Base-by-base conservation (phyloP, 2,113 vertebrate genomes). In the Excalfactoria chinensis region DNA sequence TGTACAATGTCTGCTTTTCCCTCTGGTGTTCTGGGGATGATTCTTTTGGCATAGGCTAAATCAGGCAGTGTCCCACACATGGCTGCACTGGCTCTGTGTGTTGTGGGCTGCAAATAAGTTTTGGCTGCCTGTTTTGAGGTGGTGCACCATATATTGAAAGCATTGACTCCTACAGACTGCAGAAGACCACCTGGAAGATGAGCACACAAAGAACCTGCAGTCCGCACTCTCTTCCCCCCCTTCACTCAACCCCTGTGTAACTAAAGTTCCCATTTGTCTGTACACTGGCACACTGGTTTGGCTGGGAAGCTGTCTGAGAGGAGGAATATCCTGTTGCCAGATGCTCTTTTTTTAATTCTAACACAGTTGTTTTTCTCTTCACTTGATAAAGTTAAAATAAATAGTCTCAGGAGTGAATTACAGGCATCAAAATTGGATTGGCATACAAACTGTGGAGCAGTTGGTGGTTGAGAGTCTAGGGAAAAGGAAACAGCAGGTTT, bases 321-420 rank as follows among this genome's bases (percentile, higher is more conserved):
- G 58, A 77, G 62, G 70, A 88, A 22, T 67, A 46, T 37, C 75
- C 32, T 62, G 26, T 88, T 91, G 90, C 84, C 94, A 96, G 96
- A 94, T 95, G 95, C 92, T 94, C 69, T 78, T 80, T 96, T 73
- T 55, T 58, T 56, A 8, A 68, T 90, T 89, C 55, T 95, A 94
- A 96, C 93, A 96, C 88, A 94, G 95, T 97, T 97, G 93, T 93
- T 92, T 93, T 94, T 87, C 95, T 91, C 95, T 89, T 94, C 56
- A 62, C 94, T 96, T 97, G 98, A 98, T 98, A 97, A 98, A 98
- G 98, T 98, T 97, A 97, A 96, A 98, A 97, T 96, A 95, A 97
- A 94, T 88, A 96, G 87, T 97, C 97, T 97, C 97, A 82, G 79
- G 97, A 95, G 98, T 87, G 96, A 95, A 70, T 87, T 86, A 41